These are phyloP conservation scores for Manacus vitellinus DNA, from an alignment of 2,113 vertebrate genomes.

Conservation along the genomic window DNA sequence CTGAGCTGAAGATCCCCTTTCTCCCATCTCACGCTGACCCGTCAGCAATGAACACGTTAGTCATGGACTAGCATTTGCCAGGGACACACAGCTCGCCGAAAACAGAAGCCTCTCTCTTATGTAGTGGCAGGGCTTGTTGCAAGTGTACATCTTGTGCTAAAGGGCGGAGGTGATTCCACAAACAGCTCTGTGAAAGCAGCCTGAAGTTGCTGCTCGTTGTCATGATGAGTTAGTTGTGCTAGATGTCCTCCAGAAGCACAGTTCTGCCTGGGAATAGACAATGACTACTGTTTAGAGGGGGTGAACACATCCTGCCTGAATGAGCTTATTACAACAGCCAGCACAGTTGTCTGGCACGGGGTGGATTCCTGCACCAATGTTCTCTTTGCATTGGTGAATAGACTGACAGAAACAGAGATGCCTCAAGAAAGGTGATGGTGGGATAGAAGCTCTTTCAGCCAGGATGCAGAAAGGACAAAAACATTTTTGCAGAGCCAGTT, in stretches of 20 bases:
- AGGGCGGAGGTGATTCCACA: conserved; percentile 17
- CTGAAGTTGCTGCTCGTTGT: conserved; percentile 60
- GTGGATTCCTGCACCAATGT: not conserved
- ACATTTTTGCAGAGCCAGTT: not conserved
- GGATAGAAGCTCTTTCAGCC: not conserved
- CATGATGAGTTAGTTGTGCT: conserved; percentile 55
- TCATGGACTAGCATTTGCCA: not conserved
- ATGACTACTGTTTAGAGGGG: not conserved
- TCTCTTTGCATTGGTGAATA: not conserved
- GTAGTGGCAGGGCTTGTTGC: not conserved
- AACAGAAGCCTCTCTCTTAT: not conserved
- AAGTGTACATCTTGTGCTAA: conserved; percentile 9
- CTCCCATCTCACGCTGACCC: not conserved
- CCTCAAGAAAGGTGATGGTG: not conserved
- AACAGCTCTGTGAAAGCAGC: conserved; percentile 45
- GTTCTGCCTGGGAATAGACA: conserved; percentile 15
- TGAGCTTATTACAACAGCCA: conserved; percentile 5
- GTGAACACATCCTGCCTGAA: not conserved
- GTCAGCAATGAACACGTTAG: not conserved
- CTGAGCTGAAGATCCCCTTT: not conserved
- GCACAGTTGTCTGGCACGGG: accelerated
- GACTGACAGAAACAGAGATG: not conserved
- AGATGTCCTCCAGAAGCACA: conserved; percentile 25
- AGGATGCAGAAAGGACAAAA: not conserved
- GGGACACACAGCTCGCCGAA: accelerated